These are phyloP conservation scores for Sternotherus odoratus DNA, from an alignment of 2,797 vertebrate species.

Conservation along the genomic window DNA sequence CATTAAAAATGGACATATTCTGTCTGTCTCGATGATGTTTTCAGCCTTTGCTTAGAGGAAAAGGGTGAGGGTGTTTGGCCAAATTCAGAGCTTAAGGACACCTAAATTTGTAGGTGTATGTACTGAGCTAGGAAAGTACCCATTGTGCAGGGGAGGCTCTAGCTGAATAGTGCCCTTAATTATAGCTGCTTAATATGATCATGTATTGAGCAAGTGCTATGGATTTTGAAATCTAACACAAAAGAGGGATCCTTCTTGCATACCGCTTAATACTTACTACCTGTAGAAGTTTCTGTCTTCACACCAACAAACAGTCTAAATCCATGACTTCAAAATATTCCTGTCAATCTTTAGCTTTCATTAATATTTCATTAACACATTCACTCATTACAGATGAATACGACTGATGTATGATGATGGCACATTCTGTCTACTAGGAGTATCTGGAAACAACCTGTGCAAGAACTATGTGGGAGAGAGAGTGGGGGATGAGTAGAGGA, in stretches of 20 bases:
- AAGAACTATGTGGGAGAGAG: not conserved
- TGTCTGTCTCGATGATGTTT: not conserved
- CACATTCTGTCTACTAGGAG: not conserved
- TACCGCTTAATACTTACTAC: too few relatives aligned
- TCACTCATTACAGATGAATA: accelerated
- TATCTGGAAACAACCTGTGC: not conserved
- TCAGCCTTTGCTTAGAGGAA: not conserved
- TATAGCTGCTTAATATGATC: not conserved
- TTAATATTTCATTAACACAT: not conserved
- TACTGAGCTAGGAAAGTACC: not conserved
- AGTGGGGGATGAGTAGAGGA: not conserved
- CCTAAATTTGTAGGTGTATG: not conserved
- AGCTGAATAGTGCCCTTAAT: not conserved
- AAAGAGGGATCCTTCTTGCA: too few relatives aligned
- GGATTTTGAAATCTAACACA: too few relatives aligned
- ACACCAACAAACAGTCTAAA: too few relatives aligned
- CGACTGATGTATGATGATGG: not conserved
- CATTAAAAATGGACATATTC: accelerated
- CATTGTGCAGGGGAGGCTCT: not conserved
- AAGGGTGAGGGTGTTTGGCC: not conserved
- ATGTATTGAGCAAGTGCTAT: too few relatives aligned
- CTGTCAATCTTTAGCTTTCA: too few relatives aligned
- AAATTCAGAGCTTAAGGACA: not conserved
- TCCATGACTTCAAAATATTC: too few relatives aligned
- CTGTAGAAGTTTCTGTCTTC: too few relatives aligned